Evolutionary conservation across 2,797 vertebrate species (phyloP), one percentile per base, ranked within the genome.

Genomic region (Liparis tanakae): DNA sequence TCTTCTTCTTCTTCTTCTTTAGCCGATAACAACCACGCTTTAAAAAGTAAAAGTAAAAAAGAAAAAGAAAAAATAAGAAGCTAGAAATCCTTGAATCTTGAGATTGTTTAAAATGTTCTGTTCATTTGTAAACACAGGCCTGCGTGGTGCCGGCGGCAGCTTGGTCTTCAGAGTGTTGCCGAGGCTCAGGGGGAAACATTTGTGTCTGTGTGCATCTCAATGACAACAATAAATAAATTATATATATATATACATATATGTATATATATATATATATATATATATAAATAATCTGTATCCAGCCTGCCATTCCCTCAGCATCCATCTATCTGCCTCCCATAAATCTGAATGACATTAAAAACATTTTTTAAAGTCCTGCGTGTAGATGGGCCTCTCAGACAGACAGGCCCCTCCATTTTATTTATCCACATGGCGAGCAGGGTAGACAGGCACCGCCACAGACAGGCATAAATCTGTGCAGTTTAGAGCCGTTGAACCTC

Each of bases 301-400:
- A 64, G 73, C 66, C 60, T 43, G 33, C 80, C 77, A 68, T 61
- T 87, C 70, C 72, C 83, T 77, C 72, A 43, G 72, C 88, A 76
- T 34, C 86, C 82, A 67, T 85, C 87, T 87, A 75, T 82, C 81
- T 67, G 78, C 61, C 70, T 78, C 66, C 76, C 86, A 92, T 91
- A 91, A 90, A 92, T 91, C 90, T 91, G 85, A 91, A 93, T 91
- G 88, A 81, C 85, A 92, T 92, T 92, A 92, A n/a, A n/a, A n/a
- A 89, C 90, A 91, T 91, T 30, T 30, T 91, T 92, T 87, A 78
- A 87, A 71, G 60, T 80, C 78, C 66, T 53, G 39, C 77, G 78
- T 78, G 39, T 59, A 59, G 72, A 78, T 41, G 56, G 77, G 79
- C 70, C 69, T 70, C 60, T 73, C 60, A 30, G 75, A 86, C 59